A percentile compares a stretch with the other conserved stretches of the same genome.
These are phyloP conservation scores for Megalonaias nervosa DNA, from an alignment of 1,140 invertebrate species.

Conservation along the genomic window DNA sequence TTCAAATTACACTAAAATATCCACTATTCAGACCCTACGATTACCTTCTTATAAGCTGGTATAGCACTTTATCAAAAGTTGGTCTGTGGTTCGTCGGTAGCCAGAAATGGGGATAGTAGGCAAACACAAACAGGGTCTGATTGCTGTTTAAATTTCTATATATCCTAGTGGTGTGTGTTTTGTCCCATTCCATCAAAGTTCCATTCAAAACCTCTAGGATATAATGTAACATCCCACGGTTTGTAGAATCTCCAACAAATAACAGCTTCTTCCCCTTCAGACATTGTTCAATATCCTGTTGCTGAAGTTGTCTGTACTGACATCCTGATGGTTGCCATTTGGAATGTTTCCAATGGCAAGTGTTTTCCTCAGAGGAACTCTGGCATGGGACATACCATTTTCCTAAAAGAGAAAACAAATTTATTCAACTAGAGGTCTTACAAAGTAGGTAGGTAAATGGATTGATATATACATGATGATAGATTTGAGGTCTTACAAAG, in stretches of 20 bases:
- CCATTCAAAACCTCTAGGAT: slow-evolving; percentile 72
- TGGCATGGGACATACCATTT: slow-evolving; percentile 72
- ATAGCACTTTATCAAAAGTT: slow-evolving; percentile 72
- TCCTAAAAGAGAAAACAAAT: slow-evolving; percentile 48
- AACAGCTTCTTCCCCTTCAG: slow-evolving; percentile 70
- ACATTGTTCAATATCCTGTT: slow-evolving; percentile 57
- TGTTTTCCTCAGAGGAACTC: slow-evolving; percentile 53
- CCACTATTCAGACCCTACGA: too few relatives aligned
- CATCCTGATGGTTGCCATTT: slow-evolving; percentile 69
- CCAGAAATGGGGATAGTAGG: slow-evolving; percentile 76
- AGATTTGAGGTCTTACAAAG: too few relatives aligned
- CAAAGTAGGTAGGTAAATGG: too few relatives aligned
- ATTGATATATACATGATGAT: too few relatives aligned
- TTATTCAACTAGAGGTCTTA: neutral
- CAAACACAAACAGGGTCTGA: slow-evolving; percentile 70
- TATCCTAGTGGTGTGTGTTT: slow-evolving; percentile 72
- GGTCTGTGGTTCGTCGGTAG: slow-evolving; percentile 70
- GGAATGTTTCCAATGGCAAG: slow-evolving; percentile 70
- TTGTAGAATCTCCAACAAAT: slow-evolving; percentile 75
- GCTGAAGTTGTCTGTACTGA: slow-evolving; percentile 50
- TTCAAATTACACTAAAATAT: too few relatives aligned
- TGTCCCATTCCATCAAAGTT: slow-evolving; percentile 71
- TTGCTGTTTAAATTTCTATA: slow-evolving; percentile 70
- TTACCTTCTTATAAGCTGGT: slow-evolving; percentile 71
- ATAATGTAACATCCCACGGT: slow-evolving; percentile 74